Conservation (phyloP, 2,113 vertebrate species). For the Sclerurus mexicanus region DNA sequence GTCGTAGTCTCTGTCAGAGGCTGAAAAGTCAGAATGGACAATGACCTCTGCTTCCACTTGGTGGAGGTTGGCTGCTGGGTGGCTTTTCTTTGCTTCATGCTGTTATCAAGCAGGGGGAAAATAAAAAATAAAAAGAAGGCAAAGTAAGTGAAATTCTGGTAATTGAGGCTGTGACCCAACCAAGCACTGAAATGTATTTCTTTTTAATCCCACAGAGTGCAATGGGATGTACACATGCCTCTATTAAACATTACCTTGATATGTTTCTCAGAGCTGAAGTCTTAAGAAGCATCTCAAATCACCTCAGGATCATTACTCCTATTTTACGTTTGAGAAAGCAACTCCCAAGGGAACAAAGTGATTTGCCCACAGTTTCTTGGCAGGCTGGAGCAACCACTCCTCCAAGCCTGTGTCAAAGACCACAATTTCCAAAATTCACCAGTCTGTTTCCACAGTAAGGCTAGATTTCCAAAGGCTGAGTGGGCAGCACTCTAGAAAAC, state of each 20-base stretch:
- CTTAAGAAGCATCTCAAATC: slow-evolving; percentile 2
- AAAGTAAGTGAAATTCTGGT: background rate
- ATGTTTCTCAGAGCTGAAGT: background rate
- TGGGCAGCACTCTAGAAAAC: background rate
- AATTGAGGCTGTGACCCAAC: background rate
- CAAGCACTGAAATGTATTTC: background rate
- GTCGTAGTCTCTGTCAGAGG: slow-evolving; percentile 66
- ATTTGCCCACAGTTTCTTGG: background rate
- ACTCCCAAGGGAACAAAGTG: background rate
- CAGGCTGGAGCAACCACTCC: background rate
- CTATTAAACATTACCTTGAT: background rate
- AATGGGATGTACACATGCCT: background rate
- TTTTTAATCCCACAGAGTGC: background rate
- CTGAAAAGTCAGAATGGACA: slow-evolving; percentile 91
- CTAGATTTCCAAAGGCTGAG: background rate
- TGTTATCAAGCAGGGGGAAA: background rate
- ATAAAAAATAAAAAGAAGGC: background rate
- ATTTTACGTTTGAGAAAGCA: background rate
- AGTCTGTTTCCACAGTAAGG: background rate
- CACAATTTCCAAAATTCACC: background rate
- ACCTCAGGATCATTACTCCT: background rate
- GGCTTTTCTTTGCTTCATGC: slow-evolving; percentile 73
- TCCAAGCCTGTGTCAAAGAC: background rate
- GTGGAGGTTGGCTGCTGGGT: slow-evolving; percentile 74
- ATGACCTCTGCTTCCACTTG: slow-evolving; percentile 95